Percentiles rank a stretch among this genome's conserved stretches.
phyloP scores from a whole-genome alignment of 2,888 invertebrate genomes.

The Leptopilina syphax region DNA sequence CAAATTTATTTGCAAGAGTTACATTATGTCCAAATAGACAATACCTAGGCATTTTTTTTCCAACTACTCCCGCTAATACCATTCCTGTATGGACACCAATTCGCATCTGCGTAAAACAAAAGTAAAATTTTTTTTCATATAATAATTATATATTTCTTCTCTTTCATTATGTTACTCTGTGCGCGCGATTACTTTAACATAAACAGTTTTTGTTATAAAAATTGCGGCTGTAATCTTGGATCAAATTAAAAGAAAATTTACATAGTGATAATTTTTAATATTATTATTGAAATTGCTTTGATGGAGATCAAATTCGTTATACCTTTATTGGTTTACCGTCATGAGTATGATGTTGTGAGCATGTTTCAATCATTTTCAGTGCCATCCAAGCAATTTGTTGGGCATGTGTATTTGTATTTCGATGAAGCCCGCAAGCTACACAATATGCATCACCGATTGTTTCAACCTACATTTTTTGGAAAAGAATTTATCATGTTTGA shows the following conservation, averaged over 20 bases:
- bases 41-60: conserved; percentile 95
- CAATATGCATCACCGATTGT: conserved; percentile 98
- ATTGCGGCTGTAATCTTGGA: no score
- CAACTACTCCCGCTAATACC: conserved; percentile 95
- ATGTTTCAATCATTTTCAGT: conserved; percentile 94
- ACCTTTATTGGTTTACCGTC: conserved; percentile 95
- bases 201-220: no score
- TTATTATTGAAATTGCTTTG: background rate
- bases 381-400: conserved; percentile 98
- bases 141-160: no score
- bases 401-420: conserved; percentile 91
- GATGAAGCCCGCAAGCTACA: conserved; percentile 95
- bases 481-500: background rate
- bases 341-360: conserved; percentile 91
- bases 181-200: no score
- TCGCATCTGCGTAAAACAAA: conserved; percentile 85
- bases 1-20: conserved; percentile 96
- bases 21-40: conserved; percentile 97
- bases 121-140: background rate
- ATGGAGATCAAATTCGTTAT: conserved; percentile 43
- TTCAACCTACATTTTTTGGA: conserved; percentile 84
- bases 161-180: no score
- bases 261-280: background rate
- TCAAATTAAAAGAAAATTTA: no score
- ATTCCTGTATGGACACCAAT: conserved; percentile 96